Conservation (phyloP, 1,140 invertebrate species). For the Physella acuta region DNA sequence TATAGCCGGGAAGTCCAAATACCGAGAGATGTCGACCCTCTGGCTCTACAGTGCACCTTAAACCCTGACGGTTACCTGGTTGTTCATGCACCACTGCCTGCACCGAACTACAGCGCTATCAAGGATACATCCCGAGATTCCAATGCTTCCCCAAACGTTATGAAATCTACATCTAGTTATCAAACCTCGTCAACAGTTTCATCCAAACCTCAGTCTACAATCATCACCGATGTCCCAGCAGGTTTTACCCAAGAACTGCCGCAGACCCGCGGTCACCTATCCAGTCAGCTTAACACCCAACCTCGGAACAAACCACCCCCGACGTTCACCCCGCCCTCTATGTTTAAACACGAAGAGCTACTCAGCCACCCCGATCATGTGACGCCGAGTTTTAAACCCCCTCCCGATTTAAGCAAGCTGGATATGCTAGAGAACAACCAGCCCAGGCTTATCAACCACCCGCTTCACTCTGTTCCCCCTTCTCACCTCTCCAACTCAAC, state of each 20-base stretch:
- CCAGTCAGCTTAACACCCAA: neutral
- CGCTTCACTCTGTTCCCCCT: slow-evolving; percentile 7
- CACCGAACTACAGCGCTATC: slow-evolving; percentile 38
- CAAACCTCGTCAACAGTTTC: slow-evolving; percentile 21
- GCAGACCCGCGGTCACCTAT: neutral
- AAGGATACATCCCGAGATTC: slow-evolving; percentile 31
- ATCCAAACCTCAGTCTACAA: neutral
- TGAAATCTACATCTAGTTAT: slow-evolving; percentile 13
- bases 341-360: neutral
- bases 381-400: slow-evolving; percentile 16
- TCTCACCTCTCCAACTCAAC: slow-evolving; percentile 6
- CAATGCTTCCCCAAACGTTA: slow-evolving; percentile 13
- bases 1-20: slow-evolving; percentile 53
- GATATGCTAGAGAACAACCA: slow-evolving; percentile 3
- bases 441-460: neutral
- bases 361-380: slow-evolving; percentile 17
- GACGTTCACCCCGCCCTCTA: neutral
- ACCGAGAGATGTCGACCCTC: slow-evolving; percentile 52
- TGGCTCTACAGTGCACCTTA: slow-evolving; percentile 50
- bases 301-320: neutral
- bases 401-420: slow-evolving; percentile 17
- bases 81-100: slow-evolving; percentile 51
- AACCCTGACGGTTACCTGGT: slow-evolving; percentile 53
- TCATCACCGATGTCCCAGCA: no score
- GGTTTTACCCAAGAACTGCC: no score